Base-by-base conservation (phyloP, 2,888 invertebrate species). In the Dorcus parallelipipedus region DNA sequence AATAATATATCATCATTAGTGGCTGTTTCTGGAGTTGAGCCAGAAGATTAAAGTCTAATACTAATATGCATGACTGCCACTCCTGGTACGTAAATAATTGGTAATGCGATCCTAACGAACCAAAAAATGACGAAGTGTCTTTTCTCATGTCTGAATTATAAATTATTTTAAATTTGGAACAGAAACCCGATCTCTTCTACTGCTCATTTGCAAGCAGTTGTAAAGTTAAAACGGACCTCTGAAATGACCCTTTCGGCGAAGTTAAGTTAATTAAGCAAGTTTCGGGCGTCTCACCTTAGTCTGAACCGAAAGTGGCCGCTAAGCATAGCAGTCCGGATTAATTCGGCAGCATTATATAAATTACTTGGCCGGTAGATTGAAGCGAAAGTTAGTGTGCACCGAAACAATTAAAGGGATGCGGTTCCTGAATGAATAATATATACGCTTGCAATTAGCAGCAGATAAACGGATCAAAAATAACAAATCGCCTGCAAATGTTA, bases 191-290 rank as follows among this genome's bases (percentile, higher is more conserved):
- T 5, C 45, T 17, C 45, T 56, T 47, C 45, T 49, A 51, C 56
- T 52, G 51, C 26, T 38, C 51, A 50, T 56, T 56, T 41, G 26
- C 51, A 52, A 51, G 20, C 40, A 56, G 50, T 56, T 56, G 38
- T 39, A 40, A 47, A 53, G 50, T 58, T 63, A 58, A 59, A 63
- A 61, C 58, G 58, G 58, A 63, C 59, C 56, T 59, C 54, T 57
- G 57, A 59, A 63, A 56, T 63, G 61, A 59, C 60, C 52, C 56
- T 56, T 56, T 52, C 54, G 56, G 59, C 52, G 60, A 58, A 59
- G 52, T 63, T 63, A 60, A 63, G 60, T 63, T 63, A 63, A 63
- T 63, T 63, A 63, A 60, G 59, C 54, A 63, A 61, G 61, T 63
- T 63, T 57, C 56, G 60, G 55, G 8, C 45, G 43, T 26, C 51